These are phyloP conservation scores for Rhabdophis nuchalis DNA, from an alignment of 2,797 vertebrate species.

Conservation along the genomic window DNA sequence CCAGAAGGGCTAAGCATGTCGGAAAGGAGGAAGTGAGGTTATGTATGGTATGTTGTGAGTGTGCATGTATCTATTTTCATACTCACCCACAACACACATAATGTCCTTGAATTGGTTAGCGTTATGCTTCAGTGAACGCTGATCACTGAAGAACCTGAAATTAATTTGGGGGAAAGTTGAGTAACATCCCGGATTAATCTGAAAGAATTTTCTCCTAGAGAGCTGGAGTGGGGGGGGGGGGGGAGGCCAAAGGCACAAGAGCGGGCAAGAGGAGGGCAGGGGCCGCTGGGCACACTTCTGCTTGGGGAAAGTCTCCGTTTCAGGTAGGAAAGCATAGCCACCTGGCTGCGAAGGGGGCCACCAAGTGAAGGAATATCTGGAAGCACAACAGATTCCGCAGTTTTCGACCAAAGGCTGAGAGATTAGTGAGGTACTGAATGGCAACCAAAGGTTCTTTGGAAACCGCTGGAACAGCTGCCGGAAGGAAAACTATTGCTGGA, in stretches of 20 bases:
- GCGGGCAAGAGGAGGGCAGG: neutral
- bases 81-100: neutral
- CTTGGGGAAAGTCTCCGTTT: neutral
- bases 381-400: neutral
- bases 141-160: neutral
- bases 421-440: neutral
- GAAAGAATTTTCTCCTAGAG: neutral
- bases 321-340: neutral
- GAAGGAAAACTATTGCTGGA: neutral
- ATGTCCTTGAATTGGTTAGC: neutral
- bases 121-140: neutral
- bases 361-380: neutral
- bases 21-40: neutral
- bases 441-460: neutral
- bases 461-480: neutral
- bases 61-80: neutral
- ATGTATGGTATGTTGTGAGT: neutral
- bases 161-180: neutral
- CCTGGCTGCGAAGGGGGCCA: rapidly evolving
- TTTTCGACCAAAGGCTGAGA: neutral
- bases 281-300: neutral
- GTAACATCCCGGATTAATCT: neutral
- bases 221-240: neutral
- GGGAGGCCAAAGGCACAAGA: neutral
- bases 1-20: neutral